Evolutionary conservation across 2,797 vertebrate species (phyloP), one percentile per base, ranked within the genome.

Genomic region (Iguana delicatissima): DNA sequence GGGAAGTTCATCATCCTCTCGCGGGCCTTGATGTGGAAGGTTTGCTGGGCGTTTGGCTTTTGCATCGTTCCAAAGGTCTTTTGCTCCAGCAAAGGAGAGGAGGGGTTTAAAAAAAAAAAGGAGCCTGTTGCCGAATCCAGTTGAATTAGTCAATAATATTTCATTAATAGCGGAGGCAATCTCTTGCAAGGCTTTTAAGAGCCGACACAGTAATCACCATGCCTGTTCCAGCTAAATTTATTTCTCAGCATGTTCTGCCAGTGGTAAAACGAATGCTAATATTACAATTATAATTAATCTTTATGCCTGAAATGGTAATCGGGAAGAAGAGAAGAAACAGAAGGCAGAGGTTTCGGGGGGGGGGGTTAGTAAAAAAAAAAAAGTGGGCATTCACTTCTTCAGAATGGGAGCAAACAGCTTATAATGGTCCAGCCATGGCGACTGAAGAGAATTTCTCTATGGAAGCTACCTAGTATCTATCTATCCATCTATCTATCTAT

Each of bases 221-320:
- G 94, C 94, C 79, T 95, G 95, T 93, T 92, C 90, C 85, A 79
- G 77, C 59, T 88, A 93, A 89, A 94, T 93, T 96, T 96, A 93
- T 89, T 88, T 85, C 93, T 83, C 59, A 1, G 85, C 89, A 90
- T 90, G 88, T 95, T 92, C 85, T 92, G 86, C 80, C 94, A 89
- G 89, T 87, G 91, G 87, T 92, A 94, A 95, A 96, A 95, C 62
- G 92, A 94, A 95, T 79, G 72, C 84, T 29, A 92, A 91, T 89
- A 92, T 93, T 90, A 72, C 90, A 85, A 93, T 95, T 90, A 92
- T 92, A 95, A 95, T 96, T 95, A 95, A 95, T 96, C 91, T 94
- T 91, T 95, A 92, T 92, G 94, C 92, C 91, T 93, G 89, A 95
- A 93, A 92, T 83, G 77, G 85, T 89, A 89, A 84, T 84, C 79